Base-by-base conservation (phyloP, 2,797 vertebrate species). In the Pitangus sulphuratus region DNA sequence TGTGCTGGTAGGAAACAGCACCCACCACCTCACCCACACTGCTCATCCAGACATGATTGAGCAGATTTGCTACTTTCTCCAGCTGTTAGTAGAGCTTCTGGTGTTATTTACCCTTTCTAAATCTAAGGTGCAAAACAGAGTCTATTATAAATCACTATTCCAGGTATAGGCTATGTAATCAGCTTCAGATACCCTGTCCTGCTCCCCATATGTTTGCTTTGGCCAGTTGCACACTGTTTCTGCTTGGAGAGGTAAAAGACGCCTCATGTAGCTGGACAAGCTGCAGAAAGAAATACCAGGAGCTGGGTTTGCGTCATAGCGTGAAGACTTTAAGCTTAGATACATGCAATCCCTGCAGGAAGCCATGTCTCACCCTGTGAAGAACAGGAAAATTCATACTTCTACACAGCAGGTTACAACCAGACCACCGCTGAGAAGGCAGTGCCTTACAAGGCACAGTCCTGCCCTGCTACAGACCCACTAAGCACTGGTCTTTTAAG, bases 201-300 rank as follows among this genome's bases (percentile, higher is more conserved):
- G 61, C 69, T 79, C 50, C 44, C 31, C 48, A 51, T 51, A 11
- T 3, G 28, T 61, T 87, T 72, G 60, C 51, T 93, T 96, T 96
- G 93, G 90, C 82, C 76, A 83, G 48, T 13, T 54, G 70, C 69
- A 90, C 44, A 13, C 40, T 69, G n/a, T 69, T 94, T 92, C 70
- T 87, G 56, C 66, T 91, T 64, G 31, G 40, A 89, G 64, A 92
- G 50, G 84, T 61, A 93, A 65, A 94, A 74, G 81, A 89, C 0
- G n/a, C 78, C 90, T 90, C 78, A 37, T 1, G 1, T 14, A 85
- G 85, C 57, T 44, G 81, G 33, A 70, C 8, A 69, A 3, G 3
- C 58, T 91, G 70, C 89, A 94, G 70, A 84, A 71, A 81, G 47
- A 75, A 48, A 60, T 40, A 66, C 18, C n/a, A 76, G 80, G 42